Evolutionary conservation across 2,113 vertebrate species (phyloP), one percentile per base, ranked within the genome.

Genomic region (Charadrius vociferus): DNA sequence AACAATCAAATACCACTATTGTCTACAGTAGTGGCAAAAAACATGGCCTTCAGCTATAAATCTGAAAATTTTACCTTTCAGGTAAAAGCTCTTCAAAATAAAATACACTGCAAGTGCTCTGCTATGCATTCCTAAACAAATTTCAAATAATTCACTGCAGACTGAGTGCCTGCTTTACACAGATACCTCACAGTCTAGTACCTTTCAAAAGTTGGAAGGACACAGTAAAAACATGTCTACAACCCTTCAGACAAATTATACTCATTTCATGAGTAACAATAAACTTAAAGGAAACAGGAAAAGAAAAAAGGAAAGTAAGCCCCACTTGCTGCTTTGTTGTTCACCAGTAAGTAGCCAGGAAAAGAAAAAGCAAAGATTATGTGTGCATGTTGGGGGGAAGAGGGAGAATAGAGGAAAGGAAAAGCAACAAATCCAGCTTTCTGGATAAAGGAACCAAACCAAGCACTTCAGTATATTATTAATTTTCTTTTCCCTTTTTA

Each of bases 341-440:
- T 65, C 12, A 90, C 9, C 34, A 53, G 16, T 22, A 55, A 70
- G 18, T 20, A 79, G 73, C 22, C 30, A 52, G 39, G 22, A 77
- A 72, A 84, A 83, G 32, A 59, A 73, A 50, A 32, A 37, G 49
- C 68, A 65, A 56, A 67, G 29, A 78, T 1, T 45, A 17, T 12
- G 12, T 13, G 45, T 29, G 0, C 24, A 30, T 18, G 10, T 1
- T 52, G 10, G 10, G 14, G n/a, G 26, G 5, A n/a, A 47, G 20
- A 65, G 4, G 5, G 7, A 49, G 23, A 68, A 74, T 0, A 67
- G 16, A 29, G 13, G 29, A 94, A 63, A 4, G 36, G 24, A 81
- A 94, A 90, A 61, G 16, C n/a, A 78, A 55, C 15, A 90, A 81
- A 47, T 29, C 20, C 29, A 72, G 7, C 24, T 87, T 72, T 67